A percentile compares a stretch with the other conserved stretches of the same genome.
Evolutionary conservation across 2,113 vertebrate species (phyloP).

Genomic region (Furnarius figulus): DNA sequence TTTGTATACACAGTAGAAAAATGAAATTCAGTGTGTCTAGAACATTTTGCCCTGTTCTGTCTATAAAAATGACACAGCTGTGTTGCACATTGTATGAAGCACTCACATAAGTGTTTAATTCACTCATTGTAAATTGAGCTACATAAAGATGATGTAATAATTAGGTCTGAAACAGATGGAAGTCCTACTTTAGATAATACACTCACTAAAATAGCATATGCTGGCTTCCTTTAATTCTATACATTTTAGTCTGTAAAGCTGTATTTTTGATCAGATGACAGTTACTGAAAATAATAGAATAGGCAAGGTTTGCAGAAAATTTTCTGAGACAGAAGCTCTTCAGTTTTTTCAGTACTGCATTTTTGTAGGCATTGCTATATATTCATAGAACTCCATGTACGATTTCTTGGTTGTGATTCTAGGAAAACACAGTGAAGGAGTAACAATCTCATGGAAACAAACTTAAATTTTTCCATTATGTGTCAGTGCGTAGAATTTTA

Average conservation of each 20-base stretch:
- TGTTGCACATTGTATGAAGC: slow-evolving; percentile 36
- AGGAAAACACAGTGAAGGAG: not conserved
- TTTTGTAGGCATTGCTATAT: not conserved
- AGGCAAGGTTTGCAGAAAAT: slow-evolving; percentile 6
- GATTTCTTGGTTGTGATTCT: not conserved
- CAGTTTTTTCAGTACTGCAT: not conserved
- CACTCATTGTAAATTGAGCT: slow-evolving; percentile 39
- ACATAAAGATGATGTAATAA: slow-evolving; percentile 59
- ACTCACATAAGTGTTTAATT: slow-evolving; percentile 48
- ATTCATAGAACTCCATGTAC: rapidly evolving
- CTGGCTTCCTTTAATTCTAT: slow-evolving; percentile 41
- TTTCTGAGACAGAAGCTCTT: not conserved
- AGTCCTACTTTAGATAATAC: slow-evolving; percentile 38
- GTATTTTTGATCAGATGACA: slow-evolving; percentile 8
- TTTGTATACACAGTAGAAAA: slow-evolving; percentile 18
- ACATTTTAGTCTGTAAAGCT: slow-evolving; percentile 3
- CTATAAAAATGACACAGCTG: slow-evolving; percentile 41
- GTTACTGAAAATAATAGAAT: slow-evolving; percentile 7
- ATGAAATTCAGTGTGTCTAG: slow-evolving; percentile 18
- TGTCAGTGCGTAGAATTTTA: not conserved
- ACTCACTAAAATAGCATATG: slow-evolving; percentile 42
- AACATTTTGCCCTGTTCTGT: slow-evolving; percentile 18
- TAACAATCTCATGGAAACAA: not conserved
- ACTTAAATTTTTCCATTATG: not conserved
- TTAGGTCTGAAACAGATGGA: slow-evolving; percentile 54